Conservation (phyloP, 2,888 invertebrate species). For the Cinara cedri region DNA sequence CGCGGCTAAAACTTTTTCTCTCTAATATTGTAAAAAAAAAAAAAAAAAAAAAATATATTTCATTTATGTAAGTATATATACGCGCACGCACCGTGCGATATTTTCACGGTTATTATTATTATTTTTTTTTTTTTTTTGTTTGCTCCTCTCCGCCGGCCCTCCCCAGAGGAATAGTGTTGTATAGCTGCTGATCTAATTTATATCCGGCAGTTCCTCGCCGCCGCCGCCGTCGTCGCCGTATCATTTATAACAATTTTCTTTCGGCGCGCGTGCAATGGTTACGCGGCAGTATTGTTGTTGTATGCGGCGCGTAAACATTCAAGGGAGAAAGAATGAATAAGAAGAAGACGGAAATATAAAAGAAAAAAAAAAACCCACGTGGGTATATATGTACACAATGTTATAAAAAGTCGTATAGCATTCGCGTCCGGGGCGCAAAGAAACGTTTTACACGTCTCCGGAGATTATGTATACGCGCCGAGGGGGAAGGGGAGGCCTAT, state of each 20-base stretch:
- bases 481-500: constrained; percentile 48
- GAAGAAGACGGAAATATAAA: neutral
- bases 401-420: neutral
- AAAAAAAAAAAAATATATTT: neutral
- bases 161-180: no score
- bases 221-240: constrained; percentile 31
- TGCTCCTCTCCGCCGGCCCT: constrained; percentile 25
- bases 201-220: constrained; percentile 13
- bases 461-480: constrained; percentile 37
- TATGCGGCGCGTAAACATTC: neutral
- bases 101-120: constrained; percentile 35
- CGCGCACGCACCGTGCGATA: neutral
- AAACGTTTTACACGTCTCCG: constrained; percentile 57
- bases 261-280: constrained; percentile 1
- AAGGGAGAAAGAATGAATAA: neutral
- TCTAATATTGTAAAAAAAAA: no score
- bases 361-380: no score
- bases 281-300: constrained; percentile 16
- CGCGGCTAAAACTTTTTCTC: constrained; percentile 36
- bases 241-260: constrained; percentile 57
- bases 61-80: neutral
- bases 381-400: neutral
- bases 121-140: constrained; percentile 16
- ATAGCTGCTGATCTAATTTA: constrained; percentile 57
- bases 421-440: constrained; percentile 35